Evolutionary conservation across 2,888 invertebrate species (phyloP), one percentile per base, ranked within the genome.

Genomic region (Drosophila planitibia): DNA sequence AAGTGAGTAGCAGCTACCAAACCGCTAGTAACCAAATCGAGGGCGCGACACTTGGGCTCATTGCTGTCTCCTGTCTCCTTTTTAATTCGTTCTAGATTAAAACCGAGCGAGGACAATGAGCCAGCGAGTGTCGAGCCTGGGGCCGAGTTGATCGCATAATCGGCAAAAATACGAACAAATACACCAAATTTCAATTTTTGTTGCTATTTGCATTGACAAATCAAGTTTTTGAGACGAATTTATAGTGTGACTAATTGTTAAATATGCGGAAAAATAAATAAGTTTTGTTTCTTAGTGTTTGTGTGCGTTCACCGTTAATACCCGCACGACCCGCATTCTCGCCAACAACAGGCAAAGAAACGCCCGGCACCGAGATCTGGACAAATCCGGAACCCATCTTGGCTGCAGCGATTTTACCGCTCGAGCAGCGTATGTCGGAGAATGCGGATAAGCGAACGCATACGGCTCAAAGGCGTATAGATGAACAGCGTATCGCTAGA

Each of bases 261-360:
- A 57, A 7, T 82, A 85, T 79, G 78, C 53, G 41, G 70, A 58
- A 53, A 67, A 78, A 76, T 74, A 70, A 79, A 79, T 71, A 57
- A 53, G 37, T 72, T 74, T 58, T 74, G 79, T 81, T 76, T 61
- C 71, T 64, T 76, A 97, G 97, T 82, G 97, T 96, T 52, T 97
- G 97, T 93, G 95, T 96, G 81, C 95, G 97, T 76, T 97, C 97
- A 1, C 97, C 97, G 2, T 95, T 97, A 85, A 97, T 97, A 90
- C 96, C 96, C 47, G 96, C 96, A 25, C 94, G 97, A 55, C 95
- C 97, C 22, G 95, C 96, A 0, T 95, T 96, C 90, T 96, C 97
- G 0, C 95, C 96, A 1, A 93, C 93, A 64, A 93, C 94, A 3
- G 93, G 92, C 12, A 91, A 90, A 55, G 91, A 90, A 55, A 93